These are phyloP conservation scores for Aphrophora alni DNA, from an alignment of 2,888 invertebrate genomes.

Conservation along the genomic window DNA sequence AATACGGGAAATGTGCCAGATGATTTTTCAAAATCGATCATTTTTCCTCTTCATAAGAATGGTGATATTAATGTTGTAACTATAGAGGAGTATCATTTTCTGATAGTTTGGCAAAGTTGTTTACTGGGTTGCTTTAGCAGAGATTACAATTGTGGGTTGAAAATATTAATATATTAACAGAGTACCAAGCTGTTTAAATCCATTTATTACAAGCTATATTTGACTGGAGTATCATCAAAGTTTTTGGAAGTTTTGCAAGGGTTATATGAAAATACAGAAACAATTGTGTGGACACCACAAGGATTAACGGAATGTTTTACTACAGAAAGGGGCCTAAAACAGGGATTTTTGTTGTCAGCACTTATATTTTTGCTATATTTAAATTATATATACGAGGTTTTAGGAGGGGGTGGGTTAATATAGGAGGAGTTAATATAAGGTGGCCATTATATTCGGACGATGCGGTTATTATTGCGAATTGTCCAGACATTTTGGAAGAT, in stretches of 20 bases:
- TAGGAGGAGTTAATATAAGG: neutral
- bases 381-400: neutral
- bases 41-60: no score
- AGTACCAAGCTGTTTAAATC: neutral
- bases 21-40: no score
- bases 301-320: neutral
- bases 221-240: neutral
- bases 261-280: no score
- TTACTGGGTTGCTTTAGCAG: neutral
- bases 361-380: neutral
- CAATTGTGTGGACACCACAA: no score
- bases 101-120: neutral
- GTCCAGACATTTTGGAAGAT: neutral
- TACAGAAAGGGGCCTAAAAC: neutral
- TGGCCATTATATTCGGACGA: neutral
- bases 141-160: neutral
- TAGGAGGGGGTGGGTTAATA: neutral
- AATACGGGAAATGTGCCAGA: no score
- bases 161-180: neutral
- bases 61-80: no score
- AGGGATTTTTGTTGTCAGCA: neutral
- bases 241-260: neutral
- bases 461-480: neutral
- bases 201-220: neutral
- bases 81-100: no score